Base-by-base conservation (phyloP, 2,113 vertebrate genomes). In the Microcebus lehilahytsara region DNA sequence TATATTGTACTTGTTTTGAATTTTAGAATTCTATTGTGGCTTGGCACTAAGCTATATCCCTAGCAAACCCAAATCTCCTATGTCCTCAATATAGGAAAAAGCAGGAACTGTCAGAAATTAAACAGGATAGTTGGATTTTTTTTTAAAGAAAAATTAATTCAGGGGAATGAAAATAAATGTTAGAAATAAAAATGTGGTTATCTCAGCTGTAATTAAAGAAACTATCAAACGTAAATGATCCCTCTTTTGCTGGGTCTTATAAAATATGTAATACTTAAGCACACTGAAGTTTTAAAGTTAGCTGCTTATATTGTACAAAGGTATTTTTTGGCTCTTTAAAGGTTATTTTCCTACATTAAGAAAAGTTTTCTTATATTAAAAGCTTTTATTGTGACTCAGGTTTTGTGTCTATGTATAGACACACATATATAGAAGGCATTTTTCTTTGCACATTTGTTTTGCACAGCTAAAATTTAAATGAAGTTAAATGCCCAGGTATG, bases 321-420 rank as follows among this genome's bases (percentile, higher is more conserved):
- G 79, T 98, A 98, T 97, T 98, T 98, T 98, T 98, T 97, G 94
- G 85, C 94, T 96, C 92, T 95, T 98, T 93, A 97, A 9, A 58
- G 49, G 14, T 86, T n/a, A 32, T 93, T 92, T 89, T 96, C 93
- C 16, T 94, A 80, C 95, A 98, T 96, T 91, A 95, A 85, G 79
- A 97, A 56, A 93, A 83, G 46, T 72, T 86, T 83, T 95, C 84
- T 4, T 88, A 46, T 91, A 98, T 92, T 85, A 92, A 60, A 96
- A 32, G 42, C 13, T 89, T 98, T 96, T 98, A 95, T 91, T 92
- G 32, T 49, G 23, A 97, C 97, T 97, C 97, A 98, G 97, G 97
- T 98, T 97, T 96, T 96, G 87, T 97, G 96, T 97, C 92, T 97
- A 23, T 80, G 25, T 51, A 96, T 10, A 96, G 85, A 89, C 79